Base-by-base conservation (phyloP, 2,888 invertebrate genomes). In the Atrina japonica region DNA sequence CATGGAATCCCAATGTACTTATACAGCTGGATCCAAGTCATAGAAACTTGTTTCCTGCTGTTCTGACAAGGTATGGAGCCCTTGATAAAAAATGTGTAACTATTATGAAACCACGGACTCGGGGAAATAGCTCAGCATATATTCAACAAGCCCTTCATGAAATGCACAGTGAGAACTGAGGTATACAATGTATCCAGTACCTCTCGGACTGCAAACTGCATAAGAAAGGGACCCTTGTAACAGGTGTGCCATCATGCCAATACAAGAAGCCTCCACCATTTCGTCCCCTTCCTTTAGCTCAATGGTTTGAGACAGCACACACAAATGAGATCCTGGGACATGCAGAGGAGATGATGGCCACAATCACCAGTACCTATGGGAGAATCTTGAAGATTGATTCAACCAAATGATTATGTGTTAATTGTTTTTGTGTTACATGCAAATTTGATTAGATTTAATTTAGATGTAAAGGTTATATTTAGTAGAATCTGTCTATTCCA, bases 1-100 rank as follows among this genome's bases (percentile, higher is more conserved):
- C 56, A 3, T 56, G 56, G 56, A 56, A 56, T 35, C 30, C 56
- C 3, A 35, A 56, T 5, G 5, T 56, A 56, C 56, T 56, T 11
- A 3, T 3, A 16, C 56, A 56, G n/a, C 40, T 56, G 5, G 56
- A 56, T 30, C 56, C 56, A 11, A 14, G 30, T 9, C 56, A 56
- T 23, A 16, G 56, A 16, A 56, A 14, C 11, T 6, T 56, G n/a
- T 56, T 56, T 18, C 56, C 56, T 35, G 56, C 56, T 18, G 35
- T 56, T 5, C 35, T 56, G 23, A 56, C 56, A 27, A 56, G 30
- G 35, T 30, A 56, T 35, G 23, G 16, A 16, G 56, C 35, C 40
- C 23, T 56, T 16, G 56, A 56, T 35, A 29, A 18, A n/a, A 56
- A 56, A 35, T 18, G 16, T 56, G 56, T 58, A 9, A 41, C 58